Evolutionary conservation across 2,888 invertebrate genomes (phyloP).

Genomic region (Frankliniella fusca): DNA sequence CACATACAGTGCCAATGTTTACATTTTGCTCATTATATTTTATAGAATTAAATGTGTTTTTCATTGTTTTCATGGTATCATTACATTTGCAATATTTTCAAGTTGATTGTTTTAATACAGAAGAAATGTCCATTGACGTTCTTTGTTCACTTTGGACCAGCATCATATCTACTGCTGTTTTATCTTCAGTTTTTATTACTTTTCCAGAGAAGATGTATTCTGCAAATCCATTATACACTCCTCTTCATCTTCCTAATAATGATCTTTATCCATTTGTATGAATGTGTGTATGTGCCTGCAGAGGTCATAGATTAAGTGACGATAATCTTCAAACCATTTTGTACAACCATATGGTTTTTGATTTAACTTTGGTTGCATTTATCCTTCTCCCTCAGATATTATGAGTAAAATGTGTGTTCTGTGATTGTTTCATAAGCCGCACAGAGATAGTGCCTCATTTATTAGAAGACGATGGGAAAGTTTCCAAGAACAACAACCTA

Average conservation of each 20-base stretch:
- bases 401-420: background rate
- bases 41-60: background rate
- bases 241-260: background rate
- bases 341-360: background rate
- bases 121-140: conserved; percentile 1
- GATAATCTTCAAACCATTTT: conserved; percentile 5
- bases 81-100: conserved; percentile 1
- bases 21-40: background rate
- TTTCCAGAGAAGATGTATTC: background rate
- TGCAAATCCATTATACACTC: background rate
- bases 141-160: conserved; percentile 4
- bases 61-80: conserved; percentile 3
- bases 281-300: conserved; percentile 8
- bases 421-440: conserved; percentile 22
- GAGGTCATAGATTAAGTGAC: background rate
- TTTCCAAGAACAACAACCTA: background rate
- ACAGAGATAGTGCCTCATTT: conserved; percentile 14
- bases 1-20: background rate
- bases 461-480: background rate
- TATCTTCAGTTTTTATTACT: background rate
- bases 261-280: background rate
- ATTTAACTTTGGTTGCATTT: conserved; percentile 1
- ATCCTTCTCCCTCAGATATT: background rate
- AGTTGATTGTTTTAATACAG: background rate
- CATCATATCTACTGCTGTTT: background rate